A percentile compares a stretch with the other conserved stretches of the same genome.
Evolutionary conservation across 1,140 invertebrate species (phyloP).

Genomic region (Gonioctena quinquepunctata): DNA sequence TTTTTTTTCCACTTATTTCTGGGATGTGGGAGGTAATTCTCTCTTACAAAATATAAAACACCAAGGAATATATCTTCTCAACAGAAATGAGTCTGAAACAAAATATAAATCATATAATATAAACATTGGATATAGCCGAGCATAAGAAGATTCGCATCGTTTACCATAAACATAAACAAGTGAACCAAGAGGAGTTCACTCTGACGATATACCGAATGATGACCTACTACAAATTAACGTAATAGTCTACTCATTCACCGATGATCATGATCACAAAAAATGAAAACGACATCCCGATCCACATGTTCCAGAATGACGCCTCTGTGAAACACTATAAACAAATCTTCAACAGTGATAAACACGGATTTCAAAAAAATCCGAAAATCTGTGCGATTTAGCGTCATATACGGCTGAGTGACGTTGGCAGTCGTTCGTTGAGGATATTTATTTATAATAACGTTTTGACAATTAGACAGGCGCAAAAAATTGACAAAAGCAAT

Average conservation of each 20-base stretch:
- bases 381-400: neutral
- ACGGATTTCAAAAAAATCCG: neutral
- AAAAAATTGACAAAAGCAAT: neutral
- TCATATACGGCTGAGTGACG: neutral
- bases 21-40: too few relatives aligned
- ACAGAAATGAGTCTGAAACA: too few relatives aligned
- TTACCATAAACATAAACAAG: neutral
- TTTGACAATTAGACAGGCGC: neutral
- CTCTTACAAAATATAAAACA: too few relatives aligned
- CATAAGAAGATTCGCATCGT: too few relatives aligned
- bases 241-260: neutral
- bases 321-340: neutral
- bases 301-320: neutral
- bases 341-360: neutral
- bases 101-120: too few relatives aligned
- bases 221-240: neutral
- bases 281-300: neutral
- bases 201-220: neutral
- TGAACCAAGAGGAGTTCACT: neutral
- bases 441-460: neutral
- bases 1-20: too few relatives aligned
- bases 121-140: too few relatives aligned
- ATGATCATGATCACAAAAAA: neutral
- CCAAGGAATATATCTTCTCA: too few relatives aligned
- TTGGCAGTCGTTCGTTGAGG: neutral